Evolutionary conservation across 35 echinoderm and acorn worm genomes (phyloP).

Genomic region (Amphiura filiformis): DNA sequence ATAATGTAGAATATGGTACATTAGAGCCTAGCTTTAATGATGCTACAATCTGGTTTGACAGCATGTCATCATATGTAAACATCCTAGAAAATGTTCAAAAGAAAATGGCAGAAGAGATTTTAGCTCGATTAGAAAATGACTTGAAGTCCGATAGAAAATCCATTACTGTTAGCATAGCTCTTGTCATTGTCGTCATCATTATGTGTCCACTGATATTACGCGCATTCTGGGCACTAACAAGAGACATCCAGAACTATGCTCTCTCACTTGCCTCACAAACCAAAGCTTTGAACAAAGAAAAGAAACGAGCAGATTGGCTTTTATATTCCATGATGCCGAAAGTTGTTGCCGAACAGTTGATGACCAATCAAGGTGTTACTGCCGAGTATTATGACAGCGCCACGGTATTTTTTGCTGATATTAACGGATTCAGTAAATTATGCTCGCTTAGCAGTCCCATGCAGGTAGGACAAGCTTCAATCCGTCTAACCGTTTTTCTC

Average conservation of each 20-base stretch:
- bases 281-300: constrained; percentile 48
- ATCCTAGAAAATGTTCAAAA: constrained; percentile 70
- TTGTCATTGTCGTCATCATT: constrained; percentile 60
- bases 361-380: constrained; percentile 34
- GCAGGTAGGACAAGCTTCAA: constrained; percentile 19
- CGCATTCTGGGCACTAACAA: constrained; percentile 50
- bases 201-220: constrained; percentile 69
- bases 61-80: constrained; percentile 69
- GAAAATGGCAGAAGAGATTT: constrained; percentile 57
- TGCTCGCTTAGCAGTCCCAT: constrained; percentile 57
- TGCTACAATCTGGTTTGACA: constrained; percentile 65
- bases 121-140: constrained; percentile 41
- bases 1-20: not conserved
- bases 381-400: constrained; percentile 60
- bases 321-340: constrained; percentile 66
- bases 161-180: constrained; percentile 54
- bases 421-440: constrained; percentile 44
- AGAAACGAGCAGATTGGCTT: constrained; percentile 59
- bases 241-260: constrained; percentile 64
- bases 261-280: constrained; percentile 60
- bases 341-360: constrained; percentile 62
- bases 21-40: constrained; percentile 45
- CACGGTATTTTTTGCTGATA: constrained; percentile 57
- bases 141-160: constrained; percentile 56
- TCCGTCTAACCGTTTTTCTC: not conserved